Percentiles rank a stretch among this genome's conserved stretches.
Evolutionary conservation across 2,888 invertebrate species (phyloP).

Genomic region (Stenodera caucasica): DNA sequence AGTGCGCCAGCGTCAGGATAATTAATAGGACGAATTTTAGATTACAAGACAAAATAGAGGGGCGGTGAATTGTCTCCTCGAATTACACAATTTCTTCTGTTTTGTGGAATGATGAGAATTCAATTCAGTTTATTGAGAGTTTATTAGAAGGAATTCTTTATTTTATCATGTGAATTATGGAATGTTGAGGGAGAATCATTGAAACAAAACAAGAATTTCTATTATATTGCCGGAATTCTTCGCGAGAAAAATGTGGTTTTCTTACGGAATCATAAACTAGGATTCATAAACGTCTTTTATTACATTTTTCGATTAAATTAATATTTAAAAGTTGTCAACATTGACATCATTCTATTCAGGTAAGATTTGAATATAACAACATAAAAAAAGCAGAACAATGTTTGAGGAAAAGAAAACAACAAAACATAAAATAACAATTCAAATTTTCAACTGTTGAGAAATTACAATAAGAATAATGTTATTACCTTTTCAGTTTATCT

Average conservation of each 20-base stretch:
- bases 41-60: neutral
- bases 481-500: slow-evolving; percentile 60
- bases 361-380: too few relatives aligned
- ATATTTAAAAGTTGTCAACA: slow-evolving; percentile 18
- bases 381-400: too few relatives aligned
- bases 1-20: slow-evolving; percentile 2
- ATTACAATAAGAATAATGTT: slow-evolving; percentile 16
- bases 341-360: neutral
- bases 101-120: too few relatives aligned
- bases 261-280: too few relatives aligned
- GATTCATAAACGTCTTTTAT: too few relatives aligned
- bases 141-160: too few relatives aligned
- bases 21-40: slow-evolving; percentile 1
- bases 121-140: neutral
- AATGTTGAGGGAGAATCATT: too few relatives aligned
- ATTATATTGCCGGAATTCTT: slow-evolving; percentile 7
- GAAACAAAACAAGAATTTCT: too few relatives aligned
- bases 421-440: neutral
- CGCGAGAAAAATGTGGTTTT: too few relatives aligned
- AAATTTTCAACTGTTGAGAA: neutral
- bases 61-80: neutral
- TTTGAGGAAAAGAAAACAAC: too few relatives aligned
- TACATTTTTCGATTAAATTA: slow-evolving; percentile 10
- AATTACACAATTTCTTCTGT: too few relatives aligned
- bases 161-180: too few relatives aligned